Percentiles rank a stretch among this genome's conserved stretches.
phyloP scores from a whole-genome alignment of 2,797 vertebrate species.

The Spheniscus humboldti region DNA sequence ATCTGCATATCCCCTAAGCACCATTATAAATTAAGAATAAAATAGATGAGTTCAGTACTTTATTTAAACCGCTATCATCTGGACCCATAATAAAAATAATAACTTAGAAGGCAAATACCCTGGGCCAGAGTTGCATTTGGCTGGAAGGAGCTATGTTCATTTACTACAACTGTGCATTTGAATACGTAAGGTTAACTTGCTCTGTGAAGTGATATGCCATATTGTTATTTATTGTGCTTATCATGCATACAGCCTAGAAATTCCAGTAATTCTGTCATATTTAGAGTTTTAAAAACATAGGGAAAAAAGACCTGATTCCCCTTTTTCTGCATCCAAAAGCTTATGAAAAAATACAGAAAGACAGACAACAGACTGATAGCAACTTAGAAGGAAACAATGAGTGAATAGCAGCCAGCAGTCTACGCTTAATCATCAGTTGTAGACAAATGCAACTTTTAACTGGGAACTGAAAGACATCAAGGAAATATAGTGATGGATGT shows the following conservation, averaged over 20 bases:
- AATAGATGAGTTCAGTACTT: conserved; percentile 58
- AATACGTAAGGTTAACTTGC: neutral
- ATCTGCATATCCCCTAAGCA: conserved; percentile 56
- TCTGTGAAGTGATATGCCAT: neutral
- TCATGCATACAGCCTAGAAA: neutral
- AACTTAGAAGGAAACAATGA: no score
- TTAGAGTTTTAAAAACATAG: neutral
- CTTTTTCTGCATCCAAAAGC: neutral
- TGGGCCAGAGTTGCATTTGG: neutral
- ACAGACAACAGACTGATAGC: neutral
- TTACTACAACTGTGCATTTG: neutral
- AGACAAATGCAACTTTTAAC: neutral
- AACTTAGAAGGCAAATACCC: neutral
- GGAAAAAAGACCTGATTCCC: fast-evolving
- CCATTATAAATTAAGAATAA: conserved; percentile 58
- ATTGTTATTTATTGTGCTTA: neutral
- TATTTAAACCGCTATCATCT: conserved; percentile 59
- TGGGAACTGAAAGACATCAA: neutral
- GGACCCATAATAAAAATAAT: neutral
- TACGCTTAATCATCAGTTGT: no score
- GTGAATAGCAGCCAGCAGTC: no score
- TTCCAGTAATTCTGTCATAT: neutral
- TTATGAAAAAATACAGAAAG: neutral
- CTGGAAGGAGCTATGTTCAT: neutral
- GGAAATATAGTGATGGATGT: neutral